Evolutionary conservation across 1,140 invertebrate species (phyloP), one percentile per base, ranked within the genome.

Genomic region (Bombus turneri): DNA sequence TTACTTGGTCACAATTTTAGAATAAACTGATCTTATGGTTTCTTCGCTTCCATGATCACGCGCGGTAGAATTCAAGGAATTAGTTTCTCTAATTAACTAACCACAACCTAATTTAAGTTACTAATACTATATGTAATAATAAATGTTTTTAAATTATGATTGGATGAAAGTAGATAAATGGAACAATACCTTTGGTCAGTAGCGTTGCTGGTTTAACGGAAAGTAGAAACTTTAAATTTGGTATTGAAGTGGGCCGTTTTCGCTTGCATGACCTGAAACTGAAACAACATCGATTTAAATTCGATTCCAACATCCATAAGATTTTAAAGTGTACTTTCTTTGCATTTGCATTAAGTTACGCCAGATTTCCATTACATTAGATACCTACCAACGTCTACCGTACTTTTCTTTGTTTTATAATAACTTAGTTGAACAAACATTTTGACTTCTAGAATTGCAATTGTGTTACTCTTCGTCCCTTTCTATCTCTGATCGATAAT

Each of bases 221-320:
- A 37, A 34, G 74, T 59, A 59, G 74, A 59, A 76, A 76, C 47
- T 76, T 76, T 76, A 28, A 76, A 76, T 76, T 76, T 76, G 74
- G 74, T 76, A 37, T 76, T 76, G 59, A 76, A 76, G 74, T 76
- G 74, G 74, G 74, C 74, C 74, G 74, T 76, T 76, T 59, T 76
- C 74, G 74, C 74, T 76, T 76, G 74, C 74, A 76, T 76, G 74
- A 76, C 74, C 74, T 76, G 74, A 76, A 76, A 76, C 74, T 76
- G 53, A 76, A 59, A 76, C 53, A 37, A 76, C 53, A 57, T 3
- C 31, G 25, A 37, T 13, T 76, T 53, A 59, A 76, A 76, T n/a
- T 59, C 74, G 22, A 39, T 59, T 53, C 25, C 47, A 76, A 15
- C 13, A 71, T 39, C 69, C 31, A 10, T 28, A 22, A 34, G n/a